phyloP scores from a whole-genome alignment of 2,113 vertebrate species.

The Takifugu bimaculatus region DNA sequence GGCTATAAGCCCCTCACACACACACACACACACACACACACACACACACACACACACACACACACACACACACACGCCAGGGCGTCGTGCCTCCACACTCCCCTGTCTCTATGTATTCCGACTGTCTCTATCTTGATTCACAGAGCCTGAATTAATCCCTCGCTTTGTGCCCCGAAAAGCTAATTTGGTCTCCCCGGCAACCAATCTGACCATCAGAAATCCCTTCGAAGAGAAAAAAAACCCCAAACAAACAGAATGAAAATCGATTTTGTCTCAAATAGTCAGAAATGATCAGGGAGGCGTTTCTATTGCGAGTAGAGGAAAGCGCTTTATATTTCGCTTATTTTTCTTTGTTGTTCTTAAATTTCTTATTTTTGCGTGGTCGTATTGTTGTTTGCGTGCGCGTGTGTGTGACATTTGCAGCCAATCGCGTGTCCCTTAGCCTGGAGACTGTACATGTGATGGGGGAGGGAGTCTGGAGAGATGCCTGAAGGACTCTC shows the following conservation, averaged over 20 bases:
- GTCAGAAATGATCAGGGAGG: background rate
- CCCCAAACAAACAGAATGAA: constrained; percentile 17
- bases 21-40: constrained; percentile 9
- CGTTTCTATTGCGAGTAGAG: background rate
- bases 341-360: background rate
- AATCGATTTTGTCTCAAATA: constrained; percentile 20
- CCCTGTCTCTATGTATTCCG: background rate
- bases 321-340: background rate
- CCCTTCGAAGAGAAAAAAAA: constrained; percentile 19
- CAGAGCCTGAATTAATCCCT: constrained; percentile 56
- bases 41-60: constrained; percentile 22
- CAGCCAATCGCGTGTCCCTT: constrained; percentile 42
- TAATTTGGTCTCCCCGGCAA: constrained; percentile 56
- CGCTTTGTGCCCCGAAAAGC: constrained; percentile 45
- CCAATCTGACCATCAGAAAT: constrained; percentile 25
- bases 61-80: constrained; percentile 17
- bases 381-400: background rate
- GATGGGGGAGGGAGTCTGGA: constrained; percentile 43
- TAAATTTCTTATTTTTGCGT: background rate
- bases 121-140: constrained; percentile 14
- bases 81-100: background rate
- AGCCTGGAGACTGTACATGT: constrained; percentile 35
- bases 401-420: constrained; percentile 54
- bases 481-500: constrained; percentile 56
- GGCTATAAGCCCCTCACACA: constrained; percentile 40